phyloP scores from a whole-genome alignment of 2,888 invertebrate genomes.

The Brassicogethes aeneus region DNA sequence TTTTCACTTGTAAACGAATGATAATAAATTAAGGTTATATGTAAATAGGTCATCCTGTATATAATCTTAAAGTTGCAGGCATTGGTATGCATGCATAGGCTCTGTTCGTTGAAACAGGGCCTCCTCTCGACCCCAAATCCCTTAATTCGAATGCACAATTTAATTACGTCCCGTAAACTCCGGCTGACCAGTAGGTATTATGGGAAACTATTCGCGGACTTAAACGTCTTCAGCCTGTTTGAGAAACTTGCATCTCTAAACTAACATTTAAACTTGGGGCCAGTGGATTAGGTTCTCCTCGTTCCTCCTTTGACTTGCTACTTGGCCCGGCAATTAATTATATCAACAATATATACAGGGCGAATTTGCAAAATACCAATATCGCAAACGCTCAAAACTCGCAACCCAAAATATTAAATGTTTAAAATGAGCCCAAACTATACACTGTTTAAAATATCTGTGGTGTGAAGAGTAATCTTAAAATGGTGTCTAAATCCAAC shows the following conservation, averaged over 20 bases:
- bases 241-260: constrained; percentile 31
- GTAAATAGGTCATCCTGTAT: constrained; percentile 27
- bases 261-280: constrained; percentile 31
- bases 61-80: constrained; percentile 26
- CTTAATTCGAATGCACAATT: constrained; percentile 37
- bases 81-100: constrained; percentile 38
- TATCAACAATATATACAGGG: no score
- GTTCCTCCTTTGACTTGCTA: not conserved
- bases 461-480: no score
- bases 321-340: not conserved
- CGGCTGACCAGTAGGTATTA: constrained; percentile 40
- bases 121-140: constrained; percentile 26
- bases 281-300: not conserved
- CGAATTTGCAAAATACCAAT: no score
- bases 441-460: no score
- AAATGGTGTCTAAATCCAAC: no score
- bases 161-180: constrained; percentile 36
- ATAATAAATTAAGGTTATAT: constrained; percentile 24
- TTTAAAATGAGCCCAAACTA: no score
- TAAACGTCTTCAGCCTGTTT: constrained; percentile 35
- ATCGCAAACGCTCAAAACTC: no score
- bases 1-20: constrained; percentile 1
- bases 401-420: no score
- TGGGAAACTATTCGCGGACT: constrained; percentile 39
- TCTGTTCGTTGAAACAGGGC: constrained; percentile 33